Conservation (phyloP, 2,113 vertebrate species). For the Hydrochoerus hydrochaeris region DNA sequence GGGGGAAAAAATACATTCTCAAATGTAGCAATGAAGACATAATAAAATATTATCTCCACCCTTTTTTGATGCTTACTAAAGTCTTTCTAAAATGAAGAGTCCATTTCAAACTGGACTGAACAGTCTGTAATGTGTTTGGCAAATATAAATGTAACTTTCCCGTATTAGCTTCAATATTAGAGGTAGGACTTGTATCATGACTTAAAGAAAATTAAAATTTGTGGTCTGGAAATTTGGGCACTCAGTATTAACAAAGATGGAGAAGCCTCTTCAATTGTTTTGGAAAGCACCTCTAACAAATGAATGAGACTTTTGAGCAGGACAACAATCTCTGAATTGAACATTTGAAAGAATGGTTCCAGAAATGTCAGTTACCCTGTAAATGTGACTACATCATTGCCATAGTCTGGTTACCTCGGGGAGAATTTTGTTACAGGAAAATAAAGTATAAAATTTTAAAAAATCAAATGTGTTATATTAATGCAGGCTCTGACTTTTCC, state of each 20-base stretch:
- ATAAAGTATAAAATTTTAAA: not conserved
- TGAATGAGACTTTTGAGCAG: not conserved
- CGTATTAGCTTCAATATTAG: not conserved
- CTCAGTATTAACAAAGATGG: not conserved
- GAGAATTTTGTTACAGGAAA: not conserved
- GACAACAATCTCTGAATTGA: not conserved
- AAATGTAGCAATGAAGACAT: not conserved
- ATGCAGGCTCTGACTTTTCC: not conserved
- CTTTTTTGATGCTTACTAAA: not conserved
- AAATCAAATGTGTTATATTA: not conserved
- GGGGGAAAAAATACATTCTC: not conserved
- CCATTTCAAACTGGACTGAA: not conserved
- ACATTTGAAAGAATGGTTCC: not conserved
- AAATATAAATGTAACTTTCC: not conserved
- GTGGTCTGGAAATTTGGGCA: not conserved
- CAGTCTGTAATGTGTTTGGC: not conserved
- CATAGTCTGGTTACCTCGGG: not conserved
- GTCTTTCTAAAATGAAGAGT: not conserved
- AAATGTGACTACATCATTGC: not conserved
- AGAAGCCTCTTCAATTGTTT: not conserved
- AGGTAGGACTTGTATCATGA: not conserved
- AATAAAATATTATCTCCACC: not conserved
- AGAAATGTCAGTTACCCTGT: not conserved
- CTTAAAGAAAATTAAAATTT: not conserved
- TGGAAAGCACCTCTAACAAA: not conserved